A percentile compares a stretch with the other conserved stretches of the same genome.
phyloP scores from a whole-genome alignment of 2,797 vertebrate species.

The Etheostoma perlongum region DNA sequence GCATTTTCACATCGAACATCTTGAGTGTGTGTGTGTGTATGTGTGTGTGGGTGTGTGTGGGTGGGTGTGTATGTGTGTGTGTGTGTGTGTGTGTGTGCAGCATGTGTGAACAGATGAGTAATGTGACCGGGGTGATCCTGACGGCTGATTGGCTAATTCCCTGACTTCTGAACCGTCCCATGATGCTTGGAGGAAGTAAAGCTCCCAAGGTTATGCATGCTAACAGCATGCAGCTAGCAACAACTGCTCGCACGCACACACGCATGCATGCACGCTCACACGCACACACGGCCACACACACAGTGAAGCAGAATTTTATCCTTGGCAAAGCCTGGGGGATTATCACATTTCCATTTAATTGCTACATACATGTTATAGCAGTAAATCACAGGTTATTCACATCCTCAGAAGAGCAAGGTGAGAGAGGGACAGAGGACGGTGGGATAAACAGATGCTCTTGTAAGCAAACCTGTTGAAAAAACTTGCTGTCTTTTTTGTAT shows the following conservation, averaged over 20 bases:
- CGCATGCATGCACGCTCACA: constrained; percentile 6
- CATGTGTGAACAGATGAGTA: constrained; percentile 29
- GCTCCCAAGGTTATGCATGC: constrained; percentile 75
- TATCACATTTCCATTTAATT: constrained; percentile 68
- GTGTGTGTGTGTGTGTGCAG: background rate
- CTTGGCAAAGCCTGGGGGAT: constrained; percentile 55
- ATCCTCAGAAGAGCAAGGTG: constrained; percentile 46
- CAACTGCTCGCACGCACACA: constrained; percentile 20
- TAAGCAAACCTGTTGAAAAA: background rate
- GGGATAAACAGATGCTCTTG: constrained; percentile 10
- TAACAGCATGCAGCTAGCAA: constrained; percentile 47
- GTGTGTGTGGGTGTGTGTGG: constrained; percentile 2
- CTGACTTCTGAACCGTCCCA: constrained; percentile 64
- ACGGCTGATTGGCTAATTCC: constrained; percentile 72
- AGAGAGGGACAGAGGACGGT: constrained; percentile 23
- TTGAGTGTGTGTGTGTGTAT: constrained; percentile 11
- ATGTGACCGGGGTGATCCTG: constrained; percentile 71
- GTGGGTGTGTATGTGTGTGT: background rate
- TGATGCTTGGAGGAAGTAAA: constrained; percentile 70
- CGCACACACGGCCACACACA: constrained; percentile 6
- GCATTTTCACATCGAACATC: constrained; percentile 37
- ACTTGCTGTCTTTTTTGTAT: background rate
- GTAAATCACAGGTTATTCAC: constrained; percentile 52
- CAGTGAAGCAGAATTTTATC: constrained; percentile 46
- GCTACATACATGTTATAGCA: constrained; percentile 32